Evolutionary conservation across 2,113 vertebrate genomes (phyloP), one percentile per base, ranked within the genome.

Genomic region (Eleginops maclovinus): DNA sequence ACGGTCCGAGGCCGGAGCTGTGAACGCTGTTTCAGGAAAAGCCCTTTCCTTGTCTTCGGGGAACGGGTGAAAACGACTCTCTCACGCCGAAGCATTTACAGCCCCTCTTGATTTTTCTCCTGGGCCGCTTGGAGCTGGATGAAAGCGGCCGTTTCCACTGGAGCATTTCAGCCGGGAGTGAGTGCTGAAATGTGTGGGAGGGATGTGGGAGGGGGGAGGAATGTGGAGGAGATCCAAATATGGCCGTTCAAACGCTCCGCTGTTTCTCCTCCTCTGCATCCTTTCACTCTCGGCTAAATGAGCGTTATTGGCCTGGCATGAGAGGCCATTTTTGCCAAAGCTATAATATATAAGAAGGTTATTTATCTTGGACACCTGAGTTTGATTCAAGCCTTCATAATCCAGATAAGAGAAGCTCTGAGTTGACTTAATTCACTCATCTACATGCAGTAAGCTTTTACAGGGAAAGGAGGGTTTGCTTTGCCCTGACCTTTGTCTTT

Each of bases 31-130:
- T 58, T 77, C 68, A 65, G 72, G 74, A 84, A 88, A 91, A 88
- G 83, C 84, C 60, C 60, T 72, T 67, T 61, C 61, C 47, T 64
- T 47, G 61, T 75, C 77, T 76, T 56, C 70, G 60, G 81, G 53
- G 77, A 83, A 76, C 90, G 79, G 67, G 72, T 83, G 80, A 82
- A 85, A 90, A 93, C 90, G 81, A 67, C 80, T 86, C 89, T 91
- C 91, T 87, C 86, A 91, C 82, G 70, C 83, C 24, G 75, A 85
- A 83, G 87, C 87, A 61, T 89, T 93, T 91, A 84, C 72, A 54
- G 64, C 40, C 65, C n/a, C 60, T 86, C 87, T 87, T 90, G 82
- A 88, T 90, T 92, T 93, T 89, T 88, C 72, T 72, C 13, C 31
- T 36, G n/a, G 74, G 77, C 77, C 13, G 49, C 82, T 88, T 93